Evolutionary conservation across 2,113 vertebrate species (phyloP).

Genomic region (Pipa parva): DNA sequence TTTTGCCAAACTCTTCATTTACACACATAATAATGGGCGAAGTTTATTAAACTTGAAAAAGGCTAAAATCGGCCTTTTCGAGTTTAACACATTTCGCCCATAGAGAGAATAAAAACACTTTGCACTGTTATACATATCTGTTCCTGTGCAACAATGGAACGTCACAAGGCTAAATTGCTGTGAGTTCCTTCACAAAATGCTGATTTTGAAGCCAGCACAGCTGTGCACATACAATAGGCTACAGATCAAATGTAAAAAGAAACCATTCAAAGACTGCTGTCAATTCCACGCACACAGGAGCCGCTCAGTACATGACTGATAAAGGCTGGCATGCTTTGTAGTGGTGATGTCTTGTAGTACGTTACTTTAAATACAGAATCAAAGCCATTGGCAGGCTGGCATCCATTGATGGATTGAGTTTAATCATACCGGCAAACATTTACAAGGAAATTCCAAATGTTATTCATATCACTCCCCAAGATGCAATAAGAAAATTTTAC

Average conservation of each 20-base stretch:
- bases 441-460: neutral
- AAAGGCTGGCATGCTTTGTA: neutral
- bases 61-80: too few relatives aligned
- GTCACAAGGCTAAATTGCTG: neutral
- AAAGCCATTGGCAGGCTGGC: neutral
- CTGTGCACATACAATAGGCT: slow-evolving; percentile 1
- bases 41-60: too few relatives aligned
- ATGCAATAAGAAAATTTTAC: neutral
- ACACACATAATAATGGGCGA: too few relatives aligned
- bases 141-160: neutral
- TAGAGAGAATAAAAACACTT: too few relatives aligned
- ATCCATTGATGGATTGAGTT: neutral
- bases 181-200: neutral
- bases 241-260: slow-evolving; percentile 1
- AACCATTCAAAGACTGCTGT: neutral
- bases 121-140: neutral
- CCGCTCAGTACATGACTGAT: neutral
- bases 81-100: too few relatives aligned
- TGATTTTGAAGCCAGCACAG: slow-evolving; percentile 1
- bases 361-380: slow-evolving; percentile 2
- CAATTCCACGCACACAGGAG: slow-evolving; percentile 1
- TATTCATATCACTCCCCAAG: neutral
- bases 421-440: neutral
- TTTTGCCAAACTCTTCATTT: too few relatives aligned
- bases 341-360: neutral